Conservation (phyloP, 2,888 invertebrate species). For the Caradrina kadenii region DNA sequence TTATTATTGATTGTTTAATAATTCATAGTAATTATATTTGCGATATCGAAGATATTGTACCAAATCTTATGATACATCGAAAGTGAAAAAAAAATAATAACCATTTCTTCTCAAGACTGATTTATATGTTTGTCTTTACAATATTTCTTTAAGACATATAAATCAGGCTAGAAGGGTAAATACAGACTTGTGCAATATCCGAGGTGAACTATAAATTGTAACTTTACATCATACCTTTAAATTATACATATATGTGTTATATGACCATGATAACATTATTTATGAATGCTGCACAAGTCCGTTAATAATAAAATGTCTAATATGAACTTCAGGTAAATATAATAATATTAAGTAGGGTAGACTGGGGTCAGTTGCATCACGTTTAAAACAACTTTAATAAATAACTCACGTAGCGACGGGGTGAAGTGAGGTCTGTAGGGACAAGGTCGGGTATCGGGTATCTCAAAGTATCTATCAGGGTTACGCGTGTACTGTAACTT, state of each 20-base stretch:
- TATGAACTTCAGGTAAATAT: slow-evolving; percentile 11
- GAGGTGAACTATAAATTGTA: not conserved
- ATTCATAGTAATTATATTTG: slow-evolving; percentile 7
- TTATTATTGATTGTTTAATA: slow-evolving; percentile 21
- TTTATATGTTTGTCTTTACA: too few relatives aligned
- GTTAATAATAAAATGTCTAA: not conserved
- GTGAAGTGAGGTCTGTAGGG: slow-evolving; percentile 11
- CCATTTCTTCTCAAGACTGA: not conserved
- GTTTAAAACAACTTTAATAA: slow-evolving; percentile 15
- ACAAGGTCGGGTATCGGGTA: slow-evolving; percentile 13
- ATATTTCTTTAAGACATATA: not conserved
- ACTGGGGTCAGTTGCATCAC: slow-evolving; percentile 26
- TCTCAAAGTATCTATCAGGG: slow-evolving; percentile 28
- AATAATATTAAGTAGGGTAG: slow-evolving; percentile 7
- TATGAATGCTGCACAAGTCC: not conserved
- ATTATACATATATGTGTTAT: too few relatives aligned
- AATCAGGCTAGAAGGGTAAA: not conserved
- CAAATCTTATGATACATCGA: not conserved
- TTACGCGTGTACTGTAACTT: slow-evolving; percentile 2
- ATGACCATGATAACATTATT: too few relatives aligned
- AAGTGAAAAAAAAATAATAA: not conserved
- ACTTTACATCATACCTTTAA: too few relatives aligned
- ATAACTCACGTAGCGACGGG: slow-evolving; percentile 29
- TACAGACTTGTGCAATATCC: slow-evolving; percentile 7
- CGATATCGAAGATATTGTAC: slow-evolving; percentile 6